phyloP scores from a whole-genome alignment of 2,888 invertebrate species.

The Lepidocyrtinus sp. region DNA sequence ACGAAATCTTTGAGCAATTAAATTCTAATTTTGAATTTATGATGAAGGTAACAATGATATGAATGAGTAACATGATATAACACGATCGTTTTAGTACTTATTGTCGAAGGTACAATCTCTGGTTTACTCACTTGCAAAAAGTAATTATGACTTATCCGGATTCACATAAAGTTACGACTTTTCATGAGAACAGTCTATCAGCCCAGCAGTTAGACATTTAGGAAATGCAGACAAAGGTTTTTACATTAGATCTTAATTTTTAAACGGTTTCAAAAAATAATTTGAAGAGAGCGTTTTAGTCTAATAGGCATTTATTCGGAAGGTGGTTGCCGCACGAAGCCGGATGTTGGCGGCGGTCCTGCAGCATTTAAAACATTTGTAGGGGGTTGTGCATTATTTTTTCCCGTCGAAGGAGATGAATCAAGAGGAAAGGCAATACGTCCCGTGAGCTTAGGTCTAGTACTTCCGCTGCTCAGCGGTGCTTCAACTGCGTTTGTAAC shows the following conservation, averaged over 20 bases:
- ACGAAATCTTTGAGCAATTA: no score
- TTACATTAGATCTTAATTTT: neutral
- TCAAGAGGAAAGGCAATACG: slow-evolving; percentile 34
- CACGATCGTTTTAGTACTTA: no score
- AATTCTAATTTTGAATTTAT: no score
- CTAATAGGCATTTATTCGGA: neutral
- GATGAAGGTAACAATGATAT: no score
- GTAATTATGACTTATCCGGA: neutral
- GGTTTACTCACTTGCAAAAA: neutral
- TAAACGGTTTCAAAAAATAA: neutral
- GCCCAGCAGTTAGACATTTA: neutral
- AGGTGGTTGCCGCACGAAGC: slow-evolving; percentile 15
- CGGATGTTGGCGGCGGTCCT: slow-evolving; percentile 16
- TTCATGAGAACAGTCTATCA: neutral
- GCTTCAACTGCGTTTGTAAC: neutral
- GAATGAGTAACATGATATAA: no score
- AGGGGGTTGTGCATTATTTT: neutral
- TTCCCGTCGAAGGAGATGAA: neutral
- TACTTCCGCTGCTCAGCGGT: neutral
- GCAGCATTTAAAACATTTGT: neutral
- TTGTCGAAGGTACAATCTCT: no score
- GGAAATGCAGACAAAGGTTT: neutral
- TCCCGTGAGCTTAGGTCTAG: slow-evolving; percentile 11
- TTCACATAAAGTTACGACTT: neutral
- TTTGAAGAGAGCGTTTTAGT: neutral